Evolutionary conservation across 2,888 invertebrate species (phyloP).

Genomic region (Orgyia antiqua): DNA sequence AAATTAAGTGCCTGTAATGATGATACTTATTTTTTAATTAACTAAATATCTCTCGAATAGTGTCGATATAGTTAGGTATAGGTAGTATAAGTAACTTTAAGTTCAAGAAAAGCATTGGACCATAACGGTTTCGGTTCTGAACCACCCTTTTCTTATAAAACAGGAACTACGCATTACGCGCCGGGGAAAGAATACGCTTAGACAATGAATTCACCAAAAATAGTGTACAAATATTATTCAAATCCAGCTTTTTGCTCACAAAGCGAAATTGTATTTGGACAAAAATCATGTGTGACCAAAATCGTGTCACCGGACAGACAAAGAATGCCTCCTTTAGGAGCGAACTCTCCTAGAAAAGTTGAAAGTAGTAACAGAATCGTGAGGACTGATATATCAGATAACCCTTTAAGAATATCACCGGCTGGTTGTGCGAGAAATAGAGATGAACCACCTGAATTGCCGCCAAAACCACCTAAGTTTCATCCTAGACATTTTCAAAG

Average conservation of each 20-base stretch:
- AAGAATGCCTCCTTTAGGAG: slow-evolving; percentile 64
- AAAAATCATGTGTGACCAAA: slow-evolving; percentile 57
- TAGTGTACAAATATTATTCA: slow-evolving; percentile 82
- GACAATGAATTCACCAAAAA: slow-evolving; percentile 71
- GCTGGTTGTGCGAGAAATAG: slow-evolving; percentile 37
- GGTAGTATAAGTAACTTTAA: too few relatives aligned
- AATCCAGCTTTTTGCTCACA: slow-evolving; percentile 89
- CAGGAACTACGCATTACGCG: slow-evolving; percentile 41
- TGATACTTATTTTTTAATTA: too few relatives aligned
- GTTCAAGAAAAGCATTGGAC: slow-evolving; percentile 10
- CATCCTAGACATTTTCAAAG: slow-evolving; percentile 54
- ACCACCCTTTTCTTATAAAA: slow-evolving; percentile 37
- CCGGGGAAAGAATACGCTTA: slow-evolving; percentile 47
- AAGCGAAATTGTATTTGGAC: slow-evolving; percentile 80
- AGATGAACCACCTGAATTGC: slow-evolving; percentile 64
- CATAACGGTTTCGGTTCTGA: slow-evolving; percentile 38
- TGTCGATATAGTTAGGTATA: too few relatives aligned
- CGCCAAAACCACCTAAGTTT: slow-evolving; percentile 64
- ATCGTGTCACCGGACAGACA: slow-evolving; percentile 45
- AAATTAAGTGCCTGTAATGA: too few relatives aligned
- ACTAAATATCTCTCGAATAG: too few relatives aligned
- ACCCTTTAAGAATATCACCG: slow-evolving; percentile 59
- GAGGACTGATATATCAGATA: slow-evolving; percentile 70
- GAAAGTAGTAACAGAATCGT: slow-evolving; percentile 57
- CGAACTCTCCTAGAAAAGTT: slow-evolving; percentile 63